These are phyloP conservation scores for Daktulosphaira vitifoliae DNA, from an alignment of 1,140 invertebrate genomes.

Conservation along the genomic window DNA sequence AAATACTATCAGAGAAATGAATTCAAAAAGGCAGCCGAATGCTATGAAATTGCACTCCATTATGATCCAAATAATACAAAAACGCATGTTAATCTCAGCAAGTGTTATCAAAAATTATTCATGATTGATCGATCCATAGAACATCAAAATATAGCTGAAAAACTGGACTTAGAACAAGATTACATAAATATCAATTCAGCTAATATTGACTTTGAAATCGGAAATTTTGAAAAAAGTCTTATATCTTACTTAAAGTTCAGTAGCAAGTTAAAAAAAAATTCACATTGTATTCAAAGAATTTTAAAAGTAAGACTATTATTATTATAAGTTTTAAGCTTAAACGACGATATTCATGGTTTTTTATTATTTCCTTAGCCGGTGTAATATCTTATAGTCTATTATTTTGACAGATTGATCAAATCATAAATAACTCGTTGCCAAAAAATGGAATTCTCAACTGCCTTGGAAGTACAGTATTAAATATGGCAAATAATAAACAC, in stretches of 20 bases:
- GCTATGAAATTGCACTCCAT: neutral
- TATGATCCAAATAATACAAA: neutral
- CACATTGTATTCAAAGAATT: neutral
- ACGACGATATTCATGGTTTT: no score
- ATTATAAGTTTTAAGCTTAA: no score
- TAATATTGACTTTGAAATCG: conserved; percentile 1
- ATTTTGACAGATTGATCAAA: conserved; percentile 3
- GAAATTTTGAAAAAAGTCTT: conserved; percentile 9
- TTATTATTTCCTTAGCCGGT: no score
- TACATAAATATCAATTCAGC: neutral
- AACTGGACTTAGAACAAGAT: neutral
- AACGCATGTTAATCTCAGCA: neutral
- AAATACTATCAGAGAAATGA: neutral
- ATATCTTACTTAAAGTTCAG: neutral
- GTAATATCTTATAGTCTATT: no score
- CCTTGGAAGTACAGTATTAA: neutral
- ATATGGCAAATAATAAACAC: neutral
- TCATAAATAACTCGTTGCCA: neutral
- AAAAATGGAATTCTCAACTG: neutral
- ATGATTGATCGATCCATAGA: neutral
- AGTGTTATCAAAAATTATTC: conserved; percentile 8
- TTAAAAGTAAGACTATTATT: neutral
- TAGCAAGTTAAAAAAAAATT: neutral
- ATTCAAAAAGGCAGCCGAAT: conserved; percentile 2
- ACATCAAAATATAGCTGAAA: neutral